A percentile compares a stretch with the other conserved stretches of the same genome.
These are phyloP conservation scores for Acanthosepion lycidas DNA, from an alignment of 2,888 invertebrate genomes.

Conservation along the genomic window DNA sequence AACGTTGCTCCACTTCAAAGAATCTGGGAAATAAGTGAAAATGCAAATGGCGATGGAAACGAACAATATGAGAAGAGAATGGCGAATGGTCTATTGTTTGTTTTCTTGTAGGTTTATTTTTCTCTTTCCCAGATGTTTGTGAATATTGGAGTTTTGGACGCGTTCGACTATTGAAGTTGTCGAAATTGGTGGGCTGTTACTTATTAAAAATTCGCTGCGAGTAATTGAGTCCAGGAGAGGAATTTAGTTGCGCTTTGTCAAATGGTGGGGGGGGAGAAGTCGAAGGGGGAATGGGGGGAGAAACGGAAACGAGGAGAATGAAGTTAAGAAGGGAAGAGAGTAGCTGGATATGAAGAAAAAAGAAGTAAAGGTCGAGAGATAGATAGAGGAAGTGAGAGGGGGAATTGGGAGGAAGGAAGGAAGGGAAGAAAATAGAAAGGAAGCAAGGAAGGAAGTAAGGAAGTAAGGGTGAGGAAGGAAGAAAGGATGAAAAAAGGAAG, in stretches of 20 bases:
- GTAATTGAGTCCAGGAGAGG: neutral
- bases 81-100: neutral
- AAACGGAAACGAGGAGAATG: neutral
- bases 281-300: neutral
- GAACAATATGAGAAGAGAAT: neutral
- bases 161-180: neutral
- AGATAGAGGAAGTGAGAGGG: too few relatives aligned
- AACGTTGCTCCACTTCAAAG: neutral
- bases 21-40: neutral
- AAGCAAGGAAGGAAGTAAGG: too few relatives aligned
- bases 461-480: too few relatives aligned
- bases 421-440: too few relatives aligned
- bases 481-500: too few relatives aligned
- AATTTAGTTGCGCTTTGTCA: neutral
- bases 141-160: neutral
- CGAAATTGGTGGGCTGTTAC: neutral
- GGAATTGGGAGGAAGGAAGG: too few relatives aligned
- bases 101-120: neutral
- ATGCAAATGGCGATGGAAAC: neutral
- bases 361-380: too few relatives aligned
- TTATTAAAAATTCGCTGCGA: neutral
- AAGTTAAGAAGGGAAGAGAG: too few relatives aligned
- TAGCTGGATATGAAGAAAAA: too few relatives aligned
- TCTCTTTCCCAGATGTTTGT: neutral
- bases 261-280: neutral